Evolutionary conservation across 2,113 vertebrate genomes (phyloP).

Genomic region (Notarius lentiginosus): DNA sequence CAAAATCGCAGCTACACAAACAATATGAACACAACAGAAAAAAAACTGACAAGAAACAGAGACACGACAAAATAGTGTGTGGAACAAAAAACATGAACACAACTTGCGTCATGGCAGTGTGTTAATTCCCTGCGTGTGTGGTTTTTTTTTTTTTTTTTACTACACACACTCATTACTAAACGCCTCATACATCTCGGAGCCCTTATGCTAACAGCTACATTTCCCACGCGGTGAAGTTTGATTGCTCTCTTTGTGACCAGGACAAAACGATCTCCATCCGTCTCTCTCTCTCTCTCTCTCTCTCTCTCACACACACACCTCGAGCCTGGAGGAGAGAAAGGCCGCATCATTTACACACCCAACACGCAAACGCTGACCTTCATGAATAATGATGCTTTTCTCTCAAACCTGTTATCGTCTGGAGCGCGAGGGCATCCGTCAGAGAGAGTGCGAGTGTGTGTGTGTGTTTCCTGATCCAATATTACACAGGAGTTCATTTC

Average conservation of each 20-base stretch:
- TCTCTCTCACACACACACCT: neutral
- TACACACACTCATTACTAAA: constrained; percentile 12
- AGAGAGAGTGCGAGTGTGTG: constrained; percentile 3
- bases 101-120: neutral
- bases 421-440: constrained; percentile 21
- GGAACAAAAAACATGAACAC: neutral
- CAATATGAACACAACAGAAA: neutral
- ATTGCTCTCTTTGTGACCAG: constrained; percentile 20
- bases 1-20: neutral
- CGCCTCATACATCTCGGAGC: neutral
- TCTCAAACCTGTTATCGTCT: constrained; percentile 78
- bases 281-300: neutral
- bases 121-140: neutral
- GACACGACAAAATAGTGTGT: neutral
- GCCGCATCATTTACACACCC: constrained; percentile 67
- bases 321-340: constrained; percentile 54
- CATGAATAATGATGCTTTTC: constrained; percentile 83
- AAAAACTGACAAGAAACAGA: neutral
- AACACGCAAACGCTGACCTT: constrained; percentile 62
- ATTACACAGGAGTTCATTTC: constrained; percentile 72
- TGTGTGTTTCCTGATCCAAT: neutral
- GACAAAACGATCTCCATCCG: constrained; percentile 2
- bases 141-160: neutral
- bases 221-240: neutral
- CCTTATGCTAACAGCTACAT: constrained; percentile 25